Evolutionary conservation across 2,797 vertebrate genomes (phyloP).

Genomic region (Sebastes trivittatus): DNA sequence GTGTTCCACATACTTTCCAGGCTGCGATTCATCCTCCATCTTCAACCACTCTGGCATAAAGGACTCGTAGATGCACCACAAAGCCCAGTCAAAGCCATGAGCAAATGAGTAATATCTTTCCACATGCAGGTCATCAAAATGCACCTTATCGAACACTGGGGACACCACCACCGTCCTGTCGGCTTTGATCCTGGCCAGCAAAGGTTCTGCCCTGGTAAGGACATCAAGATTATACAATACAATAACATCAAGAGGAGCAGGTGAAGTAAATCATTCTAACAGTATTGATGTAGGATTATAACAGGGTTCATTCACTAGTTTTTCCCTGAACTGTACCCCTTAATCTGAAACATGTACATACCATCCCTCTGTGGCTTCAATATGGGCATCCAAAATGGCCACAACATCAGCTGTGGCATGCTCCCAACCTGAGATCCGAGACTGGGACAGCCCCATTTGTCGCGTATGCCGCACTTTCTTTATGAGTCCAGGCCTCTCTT

Average conservation of each 20-base stretch:
- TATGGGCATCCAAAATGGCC: conserved; percentile 82
- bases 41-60: conserved; percentile 66
- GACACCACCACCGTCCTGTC: conserved; percentile 79
- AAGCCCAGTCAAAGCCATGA: conserved; percentile 82
- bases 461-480: conserved; percentile 70
- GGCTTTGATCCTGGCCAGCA: conserved; percentile 80
- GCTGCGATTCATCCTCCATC: conserved; percentile 71
- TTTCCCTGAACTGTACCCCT: background rate
- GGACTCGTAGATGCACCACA: conserved; percentile 79
- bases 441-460: conserved; percentile 77
- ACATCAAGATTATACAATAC: background rate
- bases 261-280: conserved; percentile 42
- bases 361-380: conserved; percentile 79
- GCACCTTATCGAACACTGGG: conserved; percentile 80
- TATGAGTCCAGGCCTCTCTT: conserved; percentile 62
- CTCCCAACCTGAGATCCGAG: conserved; percentile 75
- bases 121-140: conserved; percentile 75
- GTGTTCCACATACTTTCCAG: conserved; percentile 73
- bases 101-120: conserved; percentile 33
- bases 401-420: conserved; percentile 78
- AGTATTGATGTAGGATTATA: background rate
- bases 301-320: background rate
- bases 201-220: conserved; percentile 77
- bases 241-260: conserved; percentile 2
- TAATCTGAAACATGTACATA: background rate